A percentile compares a stretch with the other conserved stretches of the same genome.
Evolutionary conservation across 2,888 invertebrate genomes (phyloP).

Genomic region (Chrysina gloriosa): DNA sequence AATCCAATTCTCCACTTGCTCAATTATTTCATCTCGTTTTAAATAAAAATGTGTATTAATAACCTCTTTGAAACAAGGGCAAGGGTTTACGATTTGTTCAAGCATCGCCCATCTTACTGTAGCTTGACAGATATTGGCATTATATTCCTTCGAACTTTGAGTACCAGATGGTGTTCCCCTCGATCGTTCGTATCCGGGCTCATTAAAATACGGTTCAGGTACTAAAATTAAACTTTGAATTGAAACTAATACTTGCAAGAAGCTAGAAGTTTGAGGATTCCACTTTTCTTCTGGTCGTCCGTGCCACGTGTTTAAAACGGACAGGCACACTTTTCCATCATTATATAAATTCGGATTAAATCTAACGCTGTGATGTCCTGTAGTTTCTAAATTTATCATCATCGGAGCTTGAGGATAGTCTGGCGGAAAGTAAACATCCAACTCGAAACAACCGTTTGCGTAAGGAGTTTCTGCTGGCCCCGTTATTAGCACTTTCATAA

Average conservation of each 20-base stretch:
- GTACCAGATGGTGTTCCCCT: conserved; percentile 89
- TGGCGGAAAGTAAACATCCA: conserved; percentile 91
- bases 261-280: conserved; percentile 96
- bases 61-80: conserved; percentile 93
- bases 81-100: conserved; percentile 90
- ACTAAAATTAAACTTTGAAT: conserved; percentile 93
- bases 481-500: conserved; percentile 96
- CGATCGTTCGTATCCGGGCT: conserved; percentile 92
- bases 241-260: conserved; percentile 91
- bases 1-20: conserved; percentile 92
- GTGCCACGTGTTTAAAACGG: conserved; percentile 96
- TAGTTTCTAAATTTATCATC: conserved; percentile 91
- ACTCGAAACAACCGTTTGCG: conserved; percentile 91
- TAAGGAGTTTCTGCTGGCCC: conserved; percentile 93
- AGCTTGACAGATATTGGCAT: conserved; percentile 94
- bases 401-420: conserved; percentile 79
- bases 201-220: conserved; percentile 94
- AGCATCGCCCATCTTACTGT: conserved; percentile 97
- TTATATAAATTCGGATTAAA: conserved; percentile 95
- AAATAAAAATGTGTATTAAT: conserved; percentile 95
- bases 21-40: conserved; percentile 89
- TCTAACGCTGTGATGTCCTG: conserved; percentile 87
- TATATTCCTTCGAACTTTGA: conserved; percentile 92
- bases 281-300: conserved; percentile 97
- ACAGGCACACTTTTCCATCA: conserved; percentile 95